These are phyloP conservation scores for Laspeyria flexula DNA, from an alignment of 2,888 invertebrate genomes.

Conservation along the genomic window DNA sequence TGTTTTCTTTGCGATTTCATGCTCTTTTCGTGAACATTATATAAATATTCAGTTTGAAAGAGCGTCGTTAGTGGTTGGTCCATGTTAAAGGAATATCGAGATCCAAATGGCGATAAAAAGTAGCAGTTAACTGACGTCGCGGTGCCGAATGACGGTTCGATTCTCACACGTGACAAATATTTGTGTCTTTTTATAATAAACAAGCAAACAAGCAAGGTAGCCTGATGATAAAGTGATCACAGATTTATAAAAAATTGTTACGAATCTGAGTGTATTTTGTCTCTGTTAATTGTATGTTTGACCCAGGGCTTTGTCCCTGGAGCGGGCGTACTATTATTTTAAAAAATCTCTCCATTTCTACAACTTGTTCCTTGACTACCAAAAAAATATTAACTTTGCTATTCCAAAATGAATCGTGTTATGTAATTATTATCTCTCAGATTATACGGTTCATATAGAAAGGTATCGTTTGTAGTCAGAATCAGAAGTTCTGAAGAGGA, in stretches of 20 bases:
- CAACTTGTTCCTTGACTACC: not conserved
- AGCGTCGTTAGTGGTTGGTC: conserved; percentile 31
- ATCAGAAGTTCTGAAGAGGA: conserved; percentile 14
- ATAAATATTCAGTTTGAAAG: conserved; percentile 50
- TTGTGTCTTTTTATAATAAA: too few species aligned
- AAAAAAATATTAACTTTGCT: conserved; percentile 31
- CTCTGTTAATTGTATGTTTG: not conserved
- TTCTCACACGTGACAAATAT: too few species aligned
- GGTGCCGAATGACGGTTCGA: too few species aligned
- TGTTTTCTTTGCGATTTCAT: conserved; percentile 54
- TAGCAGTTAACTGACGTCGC: too few species aligned
- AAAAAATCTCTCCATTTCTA: not conserved
- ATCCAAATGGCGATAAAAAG: too few species aligned
- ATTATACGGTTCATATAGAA: conserved; percentile 42
- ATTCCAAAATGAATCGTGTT: conserved; percentile 37
- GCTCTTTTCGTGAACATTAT: conserved; percentile 43
- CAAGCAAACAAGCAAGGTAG: too few species aligned
- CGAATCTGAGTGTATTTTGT: too few species aligned
- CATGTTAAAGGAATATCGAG: conserved; percentile 5
- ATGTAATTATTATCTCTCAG: conserved; percentile 42
- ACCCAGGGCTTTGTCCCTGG: not conserved
- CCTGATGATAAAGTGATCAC: too few species aligned
- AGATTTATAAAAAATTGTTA: too few species aligned
- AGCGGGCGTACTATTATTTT: not conserved
- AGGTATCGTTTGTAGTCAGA: conserved; percentile 28